These are phyloP conservation scores for Drosophila kanapiae DNA, from an alignment of 1,140 invertebrate species.

Conservation along the genomic window DNA sequence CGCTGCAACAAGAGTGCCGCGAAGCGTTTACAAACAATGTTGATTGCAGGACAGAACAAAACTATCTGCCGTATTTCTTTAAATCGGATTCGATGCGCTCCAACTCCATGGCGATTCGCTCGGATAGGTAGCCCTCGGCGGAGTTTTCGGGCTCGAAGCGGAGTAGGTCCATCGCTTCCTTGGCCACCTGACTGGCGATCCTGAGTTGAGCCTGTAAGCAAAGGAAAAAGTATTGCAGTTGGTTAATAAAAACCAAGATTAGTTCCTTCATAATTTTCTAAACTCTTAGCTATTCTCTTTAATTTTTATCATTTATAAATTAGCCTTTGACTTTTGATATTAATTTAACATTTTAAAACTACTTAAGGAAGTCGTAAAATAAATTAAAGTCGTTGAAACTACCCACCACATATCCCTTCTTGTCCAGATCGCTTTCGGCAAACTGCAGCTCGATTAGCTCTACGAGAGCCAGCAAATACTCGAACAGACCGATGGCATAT, in stretches of 20 bases:
- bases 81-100: constrained; percentile 76
- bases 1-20: not conserved
- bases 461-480: constrained; percentile 89
- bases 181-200: constrained; percentile 87
- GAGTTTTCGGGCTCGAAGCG: constrained; percentile 90
- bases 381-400: no score
- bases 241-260: no score
- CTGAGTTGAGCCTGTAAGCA: constrained; percentile 83
- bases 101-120: constrained; percentile 69
- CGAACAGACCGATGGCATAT: constrained; percentile 90
- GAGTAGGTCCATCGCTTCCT: constrained; percentile 88
- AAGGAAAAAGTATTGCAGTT: not conserved
- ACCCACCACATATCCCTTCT: constrained; percentile 65
- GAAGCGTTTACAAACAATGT: constrained; percentile 7
- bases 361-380: no score
- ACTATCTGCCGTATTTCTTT: constrained; percentile 62
- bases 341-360: no score
- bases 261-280: no score
- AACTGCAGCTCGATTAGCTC: constrained; percentile 86
- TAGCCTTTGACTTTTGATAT: no score
- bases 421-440: constrained; percentile 59
- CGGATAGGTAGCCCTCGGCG: constrained; percentile 89
- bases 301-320: no score
- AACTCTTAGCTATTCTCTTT: no score
- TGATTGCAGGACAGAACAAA: not conserved